These are phyloP conservation scores for Netelia melanura DNA, from an alignment of 2,888 invertebrate species.

Conservation along the genomic window DNA sequence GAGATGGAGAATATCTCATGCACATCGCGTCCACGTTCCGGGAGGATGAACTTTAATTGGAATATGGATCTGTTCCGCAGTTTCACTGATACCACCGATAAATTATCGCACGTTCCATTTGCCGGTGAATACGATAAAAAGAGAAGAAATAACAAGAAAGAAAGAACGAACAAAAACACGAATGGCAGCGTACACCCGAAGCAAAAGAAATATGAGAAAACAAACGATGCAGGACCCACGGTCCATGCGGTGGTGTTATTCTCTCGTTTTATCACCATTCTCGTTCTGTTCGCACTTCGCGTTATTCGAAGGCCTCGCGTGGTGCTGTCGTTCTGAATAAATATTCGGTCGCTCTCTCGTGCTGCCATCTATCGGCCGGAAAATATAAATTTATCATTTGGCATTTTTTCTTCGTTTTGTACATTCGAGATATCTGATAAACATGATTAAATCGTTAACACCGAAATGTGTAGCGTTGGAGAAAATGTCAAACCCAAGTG, in stretches of 20 bases:
- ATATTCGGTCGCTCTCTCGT: background rate
- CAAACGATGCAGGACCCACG: conserved; percentile 41
- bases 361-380: background rate
- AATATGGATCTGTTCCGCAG: conserved; percentile 83
- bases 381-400: conserved; percentile 18
- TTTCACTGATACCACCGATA: conserved; percentile 80
- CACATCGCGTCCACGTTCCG: conserved; percentile 78
- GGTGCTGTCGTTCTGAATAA: conserved; percentile 23
- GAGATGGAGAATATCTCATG: conserved; percentile 67
- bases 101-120: conserved; percentile 84
- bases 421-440: background rate
- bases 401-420: background rate
- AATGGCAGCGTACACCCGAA: conserved; percentile 19
- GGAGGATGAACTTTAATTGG: conserved; percentile 84
- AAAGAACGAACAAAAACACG: conserved; percentile 24
- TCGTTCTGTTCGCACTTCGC: conserved; percentile 39
- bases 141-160: conserved; percentile 24
- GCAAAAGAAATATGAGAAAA: conserved; percentile 60
- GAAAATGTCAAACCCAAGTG: too few relatives aligned
- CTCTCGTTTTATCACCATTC: conserved; percentile 55
- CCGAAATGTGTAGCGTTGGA: too few relatives aligned
- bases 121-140: conserved; percentile 75
- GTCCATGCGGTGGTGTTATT: conserved; percentile 53
- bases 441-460: too few relatives aligned
- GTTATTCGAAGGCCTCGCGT: conserved; percentile 31